These are phyloP conservation scores for Mus spicilegus DNA, from an alignment of 2,113 vertebrate species.

Conservation along the genomic window DNA sequence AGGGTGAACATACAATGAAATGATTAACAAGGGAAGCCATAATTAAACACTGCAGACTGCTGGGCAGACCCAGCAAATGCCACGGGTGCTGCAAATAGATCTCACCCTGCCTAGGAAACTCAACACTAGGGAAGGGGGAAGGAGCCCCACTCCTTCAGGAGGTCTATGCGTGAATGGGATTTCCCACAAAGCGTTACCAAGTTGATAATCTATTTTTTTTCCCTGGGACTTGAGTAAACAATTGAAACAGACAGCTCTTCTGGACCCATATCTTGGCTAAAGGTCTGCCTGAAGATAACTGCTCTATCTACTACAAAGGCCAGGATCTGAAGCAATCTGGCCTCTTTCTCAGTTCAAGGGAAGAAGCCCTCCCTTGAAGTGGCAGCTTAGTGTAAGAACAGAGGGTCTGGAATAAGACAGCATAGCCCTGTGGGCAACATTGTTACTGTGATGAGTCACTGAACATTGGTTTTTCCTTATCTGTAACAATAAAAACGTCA, in stretches of 20 bases:
- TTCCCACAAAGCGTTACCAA: background rate
- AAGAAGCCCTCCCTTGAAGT: constrained; percentile 23
- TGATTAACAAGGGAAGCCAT: constrained; percentile 68
- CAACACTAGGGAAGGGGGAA: background rate
- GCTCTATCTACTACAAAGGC: constrained; percentile 3
- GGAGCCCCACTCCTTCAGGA: background rate
- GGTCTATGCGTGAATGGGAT: background rate
- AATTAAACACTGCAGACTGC: constrained; percentile 64
- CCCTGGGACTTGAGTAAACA: constrained; percentile 16
- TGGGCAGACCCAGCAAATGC: constrained; percentile 14
- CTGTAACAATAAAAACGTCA: background rate
- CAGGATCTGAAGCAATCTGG: background rate
- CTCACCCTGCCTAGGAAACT: constrained; percentile 49
- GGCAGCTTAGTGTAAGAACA: background rate
- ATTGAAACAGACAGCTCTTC: background rate
- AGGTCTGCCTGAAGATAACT: constrained; percentile 5
- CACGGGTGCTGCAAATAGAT: constrained; percentile 52
- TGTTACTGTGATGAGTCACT: background rate
- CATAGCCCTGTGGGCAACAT: background rate
- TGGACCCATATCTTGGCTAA: background rate
- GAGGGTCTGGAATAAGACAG: background rate
- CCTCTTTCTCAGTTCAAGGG: constrained; percentile 21
- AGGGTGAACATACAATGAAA: constrained; percentile 60
- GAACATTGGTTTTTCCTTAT: background rate
- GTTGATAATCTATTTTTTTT: constrained; percentile 24